Evolutionary conservation across 2,888 invertebrate genomes (phyloP), one percentile per base, ranked within the genome.

Genomic region (Toxonevra muliebris): DNA sequence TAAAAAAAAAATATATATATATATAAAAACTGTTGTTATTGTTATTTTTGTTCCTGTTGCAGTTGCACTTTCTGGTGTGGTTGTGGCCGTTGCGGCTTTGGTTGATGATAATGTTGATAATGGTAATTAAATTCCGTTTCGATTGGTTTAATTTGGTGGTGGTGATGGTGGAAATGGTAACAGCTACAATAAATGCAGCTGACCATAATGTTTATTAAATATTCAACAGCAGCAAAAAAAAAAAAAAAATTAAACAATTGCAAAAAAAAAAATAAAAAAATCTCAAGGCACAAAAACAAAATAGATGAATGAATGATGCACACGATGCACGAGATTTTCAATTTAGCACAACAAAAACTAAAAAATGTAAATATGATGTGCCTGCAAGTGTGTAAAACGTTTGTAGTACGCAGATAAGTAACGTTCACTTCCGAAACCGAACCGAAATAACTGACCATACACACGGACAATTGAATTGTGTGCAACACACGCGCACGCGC

Each of bases 121-220:
- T 74, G 57, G 43, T 77, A 81, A 77, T 77, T 81, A 77, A 76
- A 76, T 77, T 75, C 68, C 81, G 76, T 77, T 81, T 76, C 82
- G 83, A 78, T 79, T 81, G 79, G 81, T 78, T 30, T 82, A 75
- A 79, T 69, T 77, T 77, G 71, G 30, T 30, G 30, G 30, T 30
- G 2, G 30, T 30, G 2, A 7, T 30, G 30, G 30, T 30, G 61
- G 66, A 63, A 70, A 66, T 65, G 55, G 69, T 61, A 61, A 61
- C 41, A 58, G 54, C 59, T 13, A 52, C 59, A 65, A 10, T 42
- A 41, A 30, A 55, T 43, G 61, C 68, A 66, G 63, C 68, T 66
- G 68, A 66, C 70, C 70, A 71, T 68, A 64, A 52, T 62, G 61
- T 69, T 69, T 20, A 54, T 19, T n/a, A n/a, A 13, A 57, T 42